phyloP scores from a whole-genome alignment of 2,888 invertebrate genomes.

The Cloeon dipterum region DNA sequence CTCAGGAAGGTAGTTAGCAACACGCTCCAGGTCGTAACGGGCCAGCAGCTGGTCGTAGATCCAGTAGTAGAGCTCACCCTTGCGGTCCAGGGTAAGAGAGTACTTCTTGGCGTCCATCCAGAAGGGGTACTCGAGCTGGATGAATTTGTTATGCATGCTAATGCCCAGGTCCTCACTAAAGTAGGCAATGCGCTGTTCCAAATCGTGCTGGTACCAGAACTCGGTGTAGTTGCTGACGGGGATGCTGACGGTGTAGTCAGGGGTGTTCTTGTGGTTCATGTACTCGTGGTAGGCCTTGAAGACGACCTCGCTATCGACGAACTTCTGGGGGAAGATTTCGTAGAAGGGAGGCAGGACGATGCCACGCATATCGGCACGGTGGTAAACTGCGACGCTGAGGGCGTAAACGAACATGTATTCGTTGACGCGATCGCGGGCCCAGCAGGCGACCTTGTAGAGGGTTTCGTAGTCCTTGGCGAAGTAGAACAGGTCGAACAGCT shows the following conservation, averaged over 20 bases:
- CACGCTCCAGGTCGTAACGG: constrained; percentile 27
- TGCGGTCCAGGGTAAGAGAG: constrained; percentile 26
- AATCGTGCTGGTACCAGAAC: constrained; percentile 18
- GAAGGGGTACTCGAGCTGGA: constrained; percentile 35
- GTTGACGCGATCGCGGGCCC: constrained; percentile 37
- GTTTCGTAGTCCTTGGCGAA: constrained; percentile 46
- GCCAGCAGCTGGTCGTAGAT: constrained; percentile 40
- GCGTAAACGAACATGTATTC: constrained; percentile 39
- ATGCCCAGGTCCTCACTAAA: constrained; percentile 48
- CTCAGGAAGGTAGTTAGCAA: constrained; percentile 24
- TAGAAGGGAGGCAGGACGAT: constrained; percentile 40
- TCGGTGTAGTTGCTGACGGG: constrained; percentile 33
- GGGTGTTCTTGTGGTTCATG: constrained; percentile 8
- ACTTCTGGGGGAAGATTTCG: constrained; percentile 39
- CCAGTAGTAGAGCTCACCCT: constrained; percentile 38
- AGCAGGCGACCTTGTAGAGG: constrained; percentile 40
- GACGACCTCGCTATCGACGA: constrained; percentile 32
- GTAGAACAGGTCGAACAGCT: constrained; percentile 39
- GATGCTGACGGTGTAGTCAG: constrained; percentile 18
- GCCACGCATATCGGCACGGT: constrained; percentile 29
- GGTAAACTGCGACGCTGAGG: constrained; percentile 30
- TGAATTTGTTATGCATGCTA: constrained; percentile 38
- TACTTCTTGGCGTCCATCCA: constrained; percentile 31
- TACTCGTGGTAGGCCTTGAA: constrained; percentile 18
- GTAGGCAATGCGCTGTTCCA: constrained; percentile 35